A percentile compares a stretch with the other conserved stretches of the same genome.
These are phyloP conservation scores for Rhinolophus sinicus DNA, from an alignment of 2,113 vertebrate species.

Conservation along the genomic window DNA sequence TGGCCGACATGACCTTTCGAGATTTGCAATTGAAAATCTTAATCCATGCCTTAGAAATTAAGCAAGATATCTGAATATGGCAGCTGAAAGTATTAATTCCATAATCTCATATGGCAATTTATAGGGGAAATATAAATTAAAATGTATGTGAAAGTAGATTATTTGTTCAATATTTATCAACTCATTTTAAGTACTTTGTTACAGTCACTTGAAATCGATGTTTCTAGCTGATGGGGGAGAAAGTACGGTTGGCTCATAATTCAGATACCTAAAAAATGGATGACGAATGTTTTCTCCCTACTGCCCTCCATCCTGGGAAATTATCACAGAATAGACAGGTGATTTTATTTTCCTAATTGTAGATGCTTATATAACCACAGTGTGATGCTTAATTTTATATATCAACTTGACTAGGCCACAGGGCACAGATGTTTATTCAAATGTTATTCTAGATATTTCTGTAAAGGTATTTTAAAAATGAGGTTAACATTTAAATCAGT, in stretches of 20 bases:
- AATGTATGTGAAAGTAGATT: background rate
- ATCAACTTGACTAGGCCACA: background rate
- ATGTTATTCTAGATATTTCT: conserved; percentile 19
- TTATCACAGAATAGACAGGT: background rate
- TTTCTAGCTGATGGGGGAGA: background rate
- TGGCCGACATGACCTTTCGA: background rate
- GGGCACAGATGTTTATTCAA: background rate
- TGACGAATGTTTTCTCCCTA: background rate
- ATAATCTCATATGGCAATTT: background rate
- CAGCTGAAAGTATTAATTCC: background rate
- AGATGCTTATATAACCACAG: background rate
- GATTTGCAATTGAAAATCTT: background rate
- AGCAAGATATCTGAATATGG: background rate
- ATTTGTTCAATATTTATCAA: background rate
- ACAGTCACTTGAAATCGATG: background rate
- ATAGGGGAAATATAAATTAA: background rate
- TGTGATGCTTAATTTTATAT: background rate
- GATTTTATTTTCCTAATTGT: background rate
- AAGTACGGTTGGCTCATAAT: background rate
- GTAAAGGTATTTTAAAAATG: background rate
- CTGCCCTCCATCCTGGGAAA: background rate
- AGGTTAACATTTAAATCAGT: background rate
- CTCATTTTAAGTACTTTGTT: background rate
- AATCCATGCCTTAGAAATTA: background rate
- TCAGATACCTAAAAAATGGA: background rate